Evolutionary conservation across 1,140 invertebrate genomes (phyloP).

Genomic region (Aphelinus certus): DNA sequence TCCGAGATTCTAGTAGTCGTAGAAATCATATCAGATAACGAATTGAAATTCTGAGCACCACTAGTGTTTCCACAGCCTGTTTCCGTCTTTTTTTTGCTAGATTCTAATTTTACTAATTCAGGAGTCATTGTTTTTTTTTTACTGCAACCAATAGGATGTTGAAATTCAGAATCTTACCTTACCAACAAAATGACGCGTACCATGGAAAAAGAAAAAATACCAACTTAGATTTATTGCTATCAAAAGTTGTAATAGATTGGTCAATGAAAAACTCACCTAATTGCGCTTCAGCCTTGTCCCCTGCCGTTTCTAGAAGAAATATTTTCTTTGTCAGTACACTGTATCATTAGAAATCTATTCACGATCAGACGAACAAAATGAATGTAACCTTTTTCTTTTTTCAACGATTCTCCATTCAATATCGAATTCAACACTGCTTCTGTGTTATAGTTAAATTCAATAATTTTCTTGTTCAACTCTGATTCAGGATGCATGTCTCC

Average conservation of each 20-base stretch:
- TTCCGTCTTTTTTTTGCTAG: slow-evolving; percentile 3
- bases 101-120: slow-evolving; percentile 7
- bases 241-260: slow-evolving; percentile 16
- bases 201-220: slow-evolving; percentile 61
- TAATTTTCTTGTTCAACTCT: slow-evolving; percentile 72
- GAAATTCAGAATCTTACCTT: slow-evolving; percentile 66
- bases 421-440: slow-evolving; percentile 78
- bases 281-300: slow-evolving; percentile 29
- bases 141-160: slow-evolving; percentile 19
- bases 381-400: slow-evolving; percentile 43
- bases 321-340: background rate
- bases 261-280: slow-evolving; percentile 51
- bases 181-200: slow-evolving; percentile 55
- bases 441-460: slow-evolving; percentile 77
- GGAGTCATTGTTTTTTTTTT: background rate
- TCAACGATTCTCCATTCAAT: slow-evolving; percentile 64
- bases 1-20: slow-evolving; percentile 28
- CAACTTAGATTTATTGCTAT: slow-evolving; percentile 23
- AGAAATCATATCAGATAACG: slow-evolving; percentile 38
- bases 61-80: slow-evolving; percentile 3
- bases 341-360: background rate
- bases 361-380: background rate
- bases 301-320: background rate
- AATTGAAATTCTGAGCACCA: slow-evolving; percentile 24
- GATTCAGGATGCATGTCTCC: slow-evolving; percentile 80